Conservation (phyloP, 2,797 vertebrate genomes). For the Leucoraja ocellata region DNA sequence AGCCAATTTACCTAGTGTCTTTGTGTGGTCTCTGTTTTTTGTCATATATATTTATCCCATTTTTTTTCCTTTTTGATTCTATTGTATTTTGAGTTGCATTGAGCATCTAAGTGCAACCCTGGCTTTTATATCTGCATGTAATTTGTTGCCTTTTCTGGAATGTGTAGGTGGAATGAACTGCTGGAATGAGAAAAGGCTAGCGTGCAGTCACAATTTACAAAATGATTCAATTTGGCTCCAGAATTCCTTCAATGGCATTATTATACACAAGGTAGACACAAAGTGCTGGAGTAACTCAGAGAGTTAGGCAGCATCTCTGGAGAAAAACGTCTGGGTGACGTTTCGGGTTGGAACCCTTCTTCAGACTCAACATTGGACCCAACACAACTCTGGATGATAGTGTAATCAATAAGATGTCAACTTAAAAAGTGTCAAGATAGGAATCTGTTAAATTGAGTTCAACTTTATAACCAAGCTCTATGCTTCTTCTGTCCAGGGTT, state of each 20-base stretch:
- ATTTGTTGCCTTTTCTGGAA: neutral
- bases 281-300: no score
- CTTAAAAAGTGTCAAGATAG: neutral
- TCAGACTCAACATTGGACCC: no score
- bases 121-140: neutral
- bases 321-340: no score
- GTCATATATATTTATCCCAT: no score
- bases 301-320: no score
- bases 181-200: neutral
- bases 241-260: conserved; percentile 6
- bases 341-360: no score
- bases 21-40: neutral
- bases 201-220: neutral
- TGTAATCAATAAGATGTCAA: conserved; percentile 2
- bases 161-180: neutral
- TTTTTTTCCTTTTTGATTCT: neutral
- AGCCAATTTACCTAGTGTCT: no score
- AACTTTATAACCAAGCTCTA: conserved; percentile 13
- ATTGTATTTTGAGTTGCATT: neutral
- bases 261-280: neutral
- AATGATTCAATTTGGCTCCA: neutral
- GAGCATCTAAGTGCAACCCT: neutral
- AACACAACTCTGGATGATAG: neutral
- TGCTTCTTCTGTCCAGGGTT: neutral
- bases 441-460: conserved; percentile 12